Conservation (phyloP, 1,140 invertebrate species). For the Probaryconus sp. region DNA sequence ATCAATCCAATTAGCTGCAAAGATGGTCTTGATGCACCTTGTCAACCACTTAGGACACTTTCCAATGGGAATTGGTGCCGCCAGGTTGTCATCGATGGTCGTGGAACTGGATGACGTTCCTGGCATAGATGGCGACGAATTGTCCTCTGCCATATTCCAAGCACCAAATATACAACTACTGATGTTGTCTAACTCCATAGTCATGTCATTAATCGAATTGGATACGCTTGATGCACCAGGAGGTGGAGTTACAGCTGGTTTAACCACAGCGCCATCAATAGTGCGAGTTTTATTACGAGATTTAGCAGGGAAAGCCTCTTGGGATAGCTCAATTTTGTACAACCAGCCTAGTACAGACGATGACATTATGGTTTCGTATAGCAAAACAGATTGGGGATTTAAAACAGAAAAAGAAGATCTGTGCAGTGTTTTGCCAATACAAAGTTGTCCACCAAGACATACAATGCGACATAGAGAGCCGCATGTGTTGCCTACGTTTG, state of each 20-base stretch:
- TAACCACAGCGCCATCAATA: conserved; percentile 81
- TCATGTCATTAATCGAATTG: conserved; percentile 94
- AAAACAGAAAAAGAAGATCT: conserved; percentile 68
- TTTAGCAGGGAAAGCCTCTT: conserved; percentile 97
- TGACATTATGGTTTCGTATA: conserved; percentile 58
- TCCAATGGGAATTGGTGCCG: conserved; percentile 92
- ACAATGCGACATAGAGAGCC: conserved; percentile 84
- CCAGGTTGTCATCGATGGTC: conserved; percentile 89
- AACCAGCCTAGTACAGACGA: conserved; percentile 80
- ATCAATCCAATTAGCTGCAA: conserved; percentile 83
- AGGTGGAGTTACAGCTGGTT: conserved; percentile 88
- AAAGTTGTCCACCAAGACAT: conserved; percentile 80
- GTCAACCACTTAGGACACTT: conserved; percentile 93
- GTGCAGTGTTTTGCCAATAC: conserved; percentile 65
- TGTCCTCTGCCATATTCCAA: conserved; percentile 88
- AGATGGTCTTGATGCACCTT: conserved; percentile 87
- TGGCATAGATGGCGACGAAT: conserved; percentile 83
- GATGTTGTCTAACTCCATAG: conserved; percentile 88
- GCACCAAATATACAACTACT: conserved; percentile 95
- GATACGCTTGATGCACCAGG: conserved; percentile 91
- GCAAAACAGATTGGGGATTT: conserved; percentile 63
- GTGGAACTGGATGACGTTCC: conserved; percentile 96
- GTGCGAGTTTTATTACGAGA: conserved; percentile 93
- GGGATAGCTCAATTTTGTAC: conserved; percentile 95
- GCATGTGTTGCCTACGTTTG: conserved; percentile 87